phyloP scores from a whole-genome alignment of 2,888 invertebrate species.

The Torymus tubicola region DNA sequence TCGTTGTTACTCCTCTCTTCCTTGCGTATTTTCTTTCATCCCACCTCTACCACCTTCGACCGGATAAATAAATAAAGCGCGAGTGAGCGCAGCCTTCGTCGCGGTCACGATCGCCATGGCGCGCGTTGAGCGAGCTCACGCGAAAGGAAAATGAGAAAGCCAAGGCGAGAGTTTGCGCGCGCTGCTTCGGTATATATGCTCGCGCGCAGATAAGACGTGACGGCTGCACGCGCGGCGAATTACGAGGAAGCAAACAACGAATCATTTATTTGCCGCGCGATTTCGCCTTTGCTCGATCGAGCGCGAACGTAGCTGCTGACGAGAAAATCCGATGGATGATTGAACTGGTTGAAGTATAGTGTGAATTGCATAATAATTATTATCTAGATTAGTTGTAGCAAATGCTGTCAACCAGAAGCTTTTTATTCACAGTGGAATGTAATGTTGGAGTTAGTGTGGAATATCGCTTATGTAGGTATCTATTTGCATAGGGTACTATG shows the following conservation, averaged over 20 bases:
- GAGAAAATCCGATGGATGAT: background rate
- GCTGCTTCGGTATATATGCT: background rate
- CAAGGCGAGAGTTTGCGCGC: background rate
- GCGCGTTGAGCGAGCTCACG: background rate
- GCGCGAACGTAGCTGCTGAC: background rate
- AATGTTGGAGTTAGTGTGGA: no score
- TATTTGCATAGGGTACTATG: no score
- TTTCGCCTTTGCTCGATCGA: background rate
- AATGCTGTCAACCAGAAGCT: no score
- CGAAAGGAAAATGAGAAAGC: slow-evolving; percentile 1
- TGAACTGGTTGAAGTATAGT: no score
- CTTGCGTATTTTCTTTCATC: no score
- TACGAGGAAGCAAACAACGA: background rate
- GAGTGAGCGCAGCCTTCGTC: no score
- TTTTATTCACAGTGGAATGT: no score
- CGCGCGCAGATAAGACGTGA: slow-evolving; percentile 21
- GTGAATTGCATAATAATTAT: no score
- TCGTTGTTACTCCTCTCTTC: slow-evolving; percentile 33
- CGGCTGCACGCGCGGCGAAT: background rate
- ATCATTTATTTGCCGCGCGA: slow-evolving; percentile 47
- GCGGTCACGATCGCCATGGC: slow-evolving; percentile 4
- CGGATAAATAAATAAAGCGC: slow-evolving; percentile 38
- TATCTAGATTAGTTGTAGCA: no score
- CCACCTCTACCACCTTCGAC: background rate
- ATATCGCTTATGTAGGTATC: no score